phyloP scores from a whole-genome alignment of 2,113 vertebrate genomes.

The Pao palembangensis region DNA sequence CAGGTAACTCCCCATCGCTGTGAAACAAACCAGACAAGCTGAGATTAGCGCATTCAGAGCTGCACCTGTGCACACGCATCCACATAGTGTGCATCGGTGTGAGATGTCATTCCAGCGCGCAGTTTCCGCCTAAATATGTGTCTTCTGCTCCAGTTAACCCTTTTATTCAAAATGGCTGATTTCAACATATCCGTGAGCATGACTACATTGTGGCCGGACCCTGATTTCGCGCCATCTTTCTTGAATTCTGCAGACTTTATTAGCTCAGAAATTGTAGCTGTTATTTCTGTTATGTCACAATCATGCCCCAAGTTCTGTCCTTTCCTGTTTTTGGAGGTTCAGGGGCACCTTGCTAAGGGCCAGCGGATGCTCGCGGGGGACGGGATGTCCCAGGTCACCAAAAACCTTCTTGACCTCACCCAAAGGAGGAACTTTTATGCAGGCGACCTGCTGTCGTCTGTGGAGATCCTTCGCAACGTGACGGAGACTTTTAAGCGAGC shows the following conservation, averaged over 20 bases:
- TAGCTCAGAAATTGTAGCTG: conserved; percentile 35
- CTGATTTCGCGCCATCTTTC: conserved; percentile 51
- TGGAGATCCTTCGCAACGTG: conserved; percentile 98
- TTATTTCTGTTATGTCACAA: conserved; percentile 34
- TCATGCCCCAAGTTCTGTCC: conserved; percentile 63
- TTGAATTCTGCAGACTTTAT: background rate
- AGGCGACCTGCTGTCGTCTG: conserved; percentile 92
- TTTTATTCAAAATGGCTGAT: conserved; percentile 63
- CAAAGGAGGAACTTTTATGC: conserved; percentile 97
- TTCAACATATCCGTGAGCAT: conserved; percentile 59
- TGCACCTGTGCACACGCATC: conserved; percentile 42
- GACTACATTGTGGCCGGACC: conserved; percentile 50
- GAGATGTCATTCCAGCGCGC: conserved; percentile 57
- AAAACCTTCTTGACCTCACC: conserved; percentile 93
- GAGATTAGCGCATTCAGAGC: conserved; percentile 41
- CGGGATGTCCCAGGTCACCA: conserved; percentile 98
- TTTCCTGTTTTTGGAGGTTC: conserved; percentile 82
- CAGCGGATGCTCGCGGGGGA: conserved; percentile 91
- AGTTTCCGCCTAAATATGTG: conserved; percentile 57
- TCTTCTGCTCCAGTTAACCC: conserved; percentile 69
- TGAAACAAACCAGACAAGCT: conserved; percentile 51
- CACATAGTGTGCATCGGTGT: conserved; percentile 56
- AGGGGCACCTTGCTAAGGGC: conserved; percentile 96
- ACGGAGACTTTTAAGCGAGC: conserved; percentile 97
- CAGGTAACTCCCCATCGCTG: conserved; percentile 36